phyloP scores from a whole-genome alignment of 2,888 invertebrate genomes.

The Tetheella fluctuosa region DNA sequence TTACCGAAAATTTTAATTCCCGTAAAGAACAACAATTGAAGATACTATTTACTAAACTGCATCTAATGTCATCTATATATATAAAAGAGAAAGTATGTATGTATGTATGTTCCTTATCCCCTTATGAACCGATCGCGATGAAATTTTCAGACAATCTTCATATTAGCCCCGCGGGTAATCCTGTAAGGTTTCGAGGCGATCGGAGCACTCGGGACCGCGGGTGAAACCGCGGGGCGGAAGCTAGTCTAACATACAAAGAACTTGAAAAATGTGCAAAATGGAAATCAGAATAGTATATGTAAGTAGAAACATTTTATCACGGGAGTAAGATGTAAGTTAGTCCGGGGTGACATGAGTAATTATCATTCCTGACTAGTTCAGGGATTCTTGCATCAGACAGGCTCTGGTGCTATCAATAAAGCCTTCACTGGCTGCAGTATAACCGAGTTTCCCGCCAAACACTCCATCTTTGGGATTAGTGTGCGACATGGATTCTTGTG shows the following conservation, averaged over 20 bases:
- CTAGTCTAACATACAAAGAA: neutral
- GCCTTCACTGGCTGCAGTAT: slow-evolving; percentile 39
- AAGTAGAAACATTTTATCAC: slow-evolving; percentile 5
- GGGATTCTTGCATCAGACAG: slow-evolving; percentile 32
- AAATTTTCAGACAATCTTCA: too few species aligned
- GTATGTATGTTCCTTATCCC: too few species aligned
- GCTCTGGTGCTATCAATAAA: slow-evolving; percentile 52
- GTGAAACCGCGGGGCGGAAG: too few species aligned
- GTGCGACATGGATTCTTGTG: slow-evolving; percentile 57
- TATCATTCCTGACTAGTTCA: slow-evolving; percentile 39
- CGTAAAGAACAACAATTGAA: slow-evolving; percentile 4
- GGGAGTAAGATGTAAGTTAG: slow-evolving; percentile 25
- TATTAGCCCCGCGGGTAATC: too few species aligned
- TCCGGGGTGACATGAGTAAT: slow-evolving; percentile 50
- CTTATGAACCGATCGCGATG: too few species aligned
- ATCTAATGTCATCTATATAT: neutral
- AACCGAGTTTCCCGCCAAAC: slow-evolving; percentile 48
- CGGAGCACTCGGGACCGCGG: too few species aligned
- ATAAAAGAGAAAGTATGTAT: too few species aligned
- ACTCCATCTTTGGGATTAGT: slow-evolving; percentile 72
- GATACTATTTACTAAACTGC: neutral
- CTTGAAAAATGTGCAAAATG: neutral
- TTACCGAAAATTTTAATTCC: neutral
- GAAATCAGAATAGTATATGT: neutral
- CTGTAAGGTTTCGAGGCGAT: too few species aligned